These are phyloP conservation scores for Creontiades dilutus DNA, from an alignment of 2,888 invertebrate species.

Conservation along the genomic window DNA sequence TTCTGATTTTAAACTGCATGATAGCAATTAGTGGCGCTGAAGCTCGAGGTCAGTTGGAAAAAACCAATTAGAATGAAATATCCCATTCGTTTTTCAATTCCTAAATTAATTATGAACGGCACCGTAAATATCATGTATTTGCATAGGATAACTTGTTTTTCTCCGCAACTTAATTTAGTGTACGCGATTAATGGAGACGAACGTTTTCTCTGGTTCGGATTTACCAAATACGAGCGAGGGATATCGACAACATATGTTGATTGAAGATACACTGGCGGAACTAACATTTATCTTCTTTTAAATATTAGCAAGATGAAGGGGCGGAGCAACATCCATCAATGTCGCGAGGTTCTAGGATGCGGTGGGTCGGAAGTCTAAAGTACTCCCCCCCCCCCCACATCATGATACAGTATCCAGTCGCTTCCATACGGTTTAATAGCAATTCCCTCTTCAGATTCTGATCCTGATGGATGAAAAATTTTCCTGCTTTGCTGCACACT, in stretches of 20 bases:
- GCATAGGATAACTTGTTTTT: no score
- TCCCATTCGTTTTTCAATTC: no score
- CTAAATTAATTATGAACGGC: no score
- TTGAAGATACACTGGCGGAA: conserved; percentile 49
- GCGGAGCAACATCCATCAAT: conserved; percentile 56
- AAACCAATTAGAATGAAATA: no score
- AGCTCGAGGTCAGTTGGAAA: no score
- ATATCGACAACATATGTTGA: conserved; percentile 59
- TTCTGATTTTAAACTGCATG: no score
- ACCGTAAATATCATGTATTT: no score
- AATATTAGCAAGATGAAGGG: conserved; percentile 59
- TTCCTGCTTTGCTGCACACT: no score
- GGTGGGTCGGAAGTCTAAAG: conserved; percentile 34
- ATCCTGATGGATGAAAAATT: conserved; percentile 20
- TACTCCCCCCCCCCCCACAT: background rate
- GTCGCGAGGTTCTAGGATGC: conserved; percentile 41
- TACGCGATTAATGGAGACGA: no score
- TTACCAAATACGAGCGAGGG: background rate
- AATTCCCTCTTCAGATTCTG: conserved; percentile 19
- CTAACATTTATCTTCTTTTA: conserved; percentile 63
- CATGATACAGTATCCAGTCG: conserved; percentile 16
- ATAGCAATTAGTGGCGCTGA: no score
- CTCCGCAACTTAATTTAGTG: no score
- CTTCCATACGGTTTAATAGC: conserved; percentile 12
- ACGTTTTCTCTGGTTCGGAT: background rate